Evolutionary conservation across 2,797 vertebrate genomes (phyloP), one percentile per base, ranked within the genome.

Genomic region (Gambusia yucatana): DNA sequence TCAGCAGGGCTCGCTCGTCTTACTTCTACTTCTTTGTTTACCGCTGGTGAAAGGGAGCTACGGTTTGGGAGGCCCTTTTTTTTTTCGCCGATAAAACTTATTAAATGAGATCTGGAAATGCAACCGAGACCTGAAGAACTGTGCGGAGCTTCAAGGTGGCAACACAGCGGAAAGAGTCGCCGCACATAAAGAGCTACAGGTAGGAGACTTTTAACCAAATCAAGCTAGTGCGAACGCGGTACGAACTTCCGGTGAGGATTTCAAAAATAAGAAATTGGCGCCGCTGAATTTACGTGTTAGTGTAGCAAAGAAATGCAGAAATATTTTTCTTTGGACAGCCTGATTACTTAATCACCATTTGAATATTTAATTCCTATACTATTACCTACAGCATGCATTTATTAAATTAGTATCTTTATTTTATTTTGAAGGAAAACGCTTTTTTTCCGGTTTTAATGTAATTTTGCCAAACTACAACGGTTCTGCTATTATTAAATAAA

Each of bases 181-280:
- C 0, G 52, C 39, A 6, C 36, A n/a, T 16, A 1, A 75, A 61
- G 79, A 87, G 91, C 86, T 73, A 86, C 94, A 94, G 93, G 94
- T 94, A 89, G 82, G 89, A 82, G 46, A 61, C 44, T 5, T 4
- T 33, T 9, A 22, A 3, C 3, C 5, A 47, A 14, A 11, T 69
- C 6, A 81, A 84, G 79, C 0, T 22, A 11, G 71, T 17, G 8
- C 6, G 0, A 25, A n/a, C 16, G 11, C 17, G 0, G 2, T 0
- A 0, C 0, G 0, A 0, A 33, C 36, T 87, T 92, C 91, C 88
- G 82, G 76, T 16, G 0, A 0, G 0, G 0, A 0, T 74, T 82
- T 77, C 33, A 25, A 88, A 76, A 84, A 44, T 82, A 92, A 91
- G 33, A 80, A 63, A 30, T 48, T 7, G 3, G 0, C 0, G 6